Conservation (phyloP, 2,113 vertebrate species). For the Cottus gobio region DNA sequence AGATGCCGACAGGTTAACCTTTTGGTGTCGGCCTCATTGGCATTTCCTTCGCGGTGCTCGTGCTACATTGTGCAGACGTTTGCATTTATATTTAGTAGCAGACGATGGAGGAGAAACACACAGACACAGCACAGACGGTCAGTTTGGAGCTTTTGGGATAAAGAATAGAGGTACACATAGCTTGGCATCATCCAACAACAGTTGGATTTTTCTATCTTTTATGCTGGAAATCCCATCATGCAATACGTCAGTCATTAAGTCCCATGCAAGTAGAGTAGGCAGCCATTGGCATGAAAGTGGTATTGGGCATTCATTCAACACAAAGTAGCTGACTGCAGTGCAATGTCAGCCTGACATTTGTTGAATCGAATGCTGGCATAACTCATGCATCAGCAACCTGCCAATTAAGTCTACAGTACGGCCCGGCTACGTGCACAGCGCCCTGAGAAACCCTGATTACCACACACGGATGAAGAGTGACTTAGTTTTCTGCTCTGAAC, state of each 20-base stretch:
- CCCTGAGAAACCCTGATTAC: neutral
- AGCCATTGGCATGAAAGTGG: constrained; percentile 19
- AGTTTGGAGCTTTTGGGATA: constrained; percentile 2
- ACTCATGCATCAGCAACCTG: constrained; percentile 41
- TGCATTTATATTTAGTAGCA: constrained; percentile 63
- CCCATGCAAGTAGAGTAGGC: neutral
- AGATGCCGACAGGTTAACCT: constrained; percentile 80
- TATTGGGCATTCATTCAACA: constrained; percentile 45
- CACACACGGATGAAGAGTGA: neutral
- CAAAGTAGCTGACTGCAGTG: constrained; percentile 44
- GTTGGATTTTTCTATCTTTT: constrained; percentile 9
- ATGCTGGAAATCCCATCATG: constrained; percentile 29
- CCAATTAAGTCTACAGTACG: constrained; percentile 17
- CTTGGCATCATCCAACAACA: neutral
- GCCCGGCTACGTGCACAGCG: neutral
- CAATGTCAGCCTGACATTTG: constrained; percentile 45
- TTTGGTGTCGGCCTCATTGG: constrained; percentile 76
- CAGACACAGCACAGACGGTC: constrained; percentile 13
- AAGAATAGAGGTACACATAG: neutral
- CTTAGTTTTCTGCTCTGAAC: neutral
- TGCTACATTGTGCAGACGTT: constrained; percentile 35
- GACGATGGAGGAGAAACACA: constrained; percentile 35
- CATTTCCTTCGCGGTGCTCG: constrained; percentile 67
- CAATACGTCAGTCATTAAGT: constrained; percentile 14
- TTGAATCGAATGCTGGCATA: constrained; percentile 44